Base-by-base conservation (phyloP, 2,888 invertebrate genomes). In the Plagiodera versicolora region DNA sequence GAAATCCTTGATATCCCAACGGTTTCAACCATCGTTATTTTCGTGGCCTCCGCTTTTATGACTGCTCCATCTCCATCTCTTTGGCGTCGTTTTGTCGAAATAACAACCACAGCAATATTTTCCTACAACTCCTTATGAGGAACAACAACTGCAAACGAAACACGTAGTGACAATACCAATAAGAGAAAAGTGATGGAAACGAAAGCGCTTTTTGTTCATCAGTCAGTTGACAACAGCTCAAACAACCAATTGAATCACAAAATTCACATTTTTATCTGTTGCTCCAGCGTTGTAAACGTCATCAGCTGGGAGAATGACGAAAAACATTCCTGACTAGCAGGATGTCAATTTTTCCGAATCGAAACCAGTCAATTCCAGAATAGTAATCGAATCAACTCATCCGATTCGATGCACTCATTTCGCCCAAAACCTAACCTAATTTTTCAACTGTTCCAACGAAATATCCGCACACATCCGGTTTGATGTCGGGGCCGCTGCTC, bases 1-100 rank as follows among this genome's bases (percentile, higher is more conserved):
- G 24, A 28, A 49, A 30, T 49, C 49, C 49, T 24, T 18, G 49
- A 49, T 17, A 19, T 49, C 49, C 11, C 49, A 16, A 8, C 49
- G 24, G 14, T 16, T 20, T 49, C 49, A 11, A 3, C n/a, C 39
- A 39, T 39, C 39, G 39, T 14, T 14, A 39, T 39, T 39, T 39
- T 14, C 39, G 4, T 14, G 39, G 39, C 39, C 39, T 39, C 14
- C 14, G 39, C 39, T 39, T 39, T 39, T 39, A 39, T 39, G 39
- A 39, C 39, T 39, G 14, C 39, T 39, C 14, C 14, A 39, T 39
- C 39, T 39, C 14, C 39, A 39, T 39, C 11, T 39, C 39, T 3
- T 3, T 2, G 39, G 39, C 10, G 1, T n/a, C 14, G 39, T 39
- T 39, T 14, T 6, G 6, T 2, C 39, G 14, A 39, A 39, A 39